Evolutionary conservation across 2,797 vertebrate genomes (phyloP).

Genomic region (Vireo griseus): DNA sequence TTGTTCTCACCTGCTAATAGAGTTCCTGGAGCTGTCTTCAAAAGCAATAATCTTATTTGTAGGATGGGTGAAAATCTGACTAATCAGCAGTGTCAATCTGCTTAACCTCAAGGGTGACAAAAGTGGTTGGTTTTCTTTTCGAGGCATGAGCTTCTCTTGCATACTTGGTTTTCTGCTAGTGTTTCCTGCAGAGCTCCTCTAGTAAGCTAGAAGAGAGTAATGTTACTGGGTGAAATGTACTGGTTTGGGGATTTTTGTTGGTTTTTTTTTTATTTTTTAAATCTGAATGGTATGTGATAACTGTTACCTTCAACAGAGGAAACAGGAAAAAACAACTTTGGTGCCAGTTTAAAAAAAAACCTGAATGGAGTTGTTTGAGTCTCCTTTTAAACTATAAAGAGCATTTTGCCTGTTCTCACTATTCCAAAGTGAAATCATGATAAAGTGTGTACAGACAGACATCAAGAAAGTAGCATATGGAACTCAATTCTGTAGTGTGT

Average conservation of each 20-base stretch:
- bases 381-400: background rate
- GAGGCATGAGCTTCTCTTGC: background rate
- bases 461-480: background rate
- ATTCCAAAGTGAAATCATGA: background rate
- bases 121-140: background rate
- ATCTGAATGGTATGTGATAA: background rate
- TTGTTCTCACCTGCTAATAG: background rate
- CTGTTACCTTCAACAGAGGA: background rate
- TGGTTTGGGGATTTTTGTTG: background rate
- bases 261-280: fast-evolving
- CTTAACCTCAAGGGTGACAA: background rate
- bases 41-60: background rate
- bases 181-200: background rate
- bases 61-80: background rate
- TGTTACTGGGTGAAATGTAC: background rate
- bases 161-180: background rate
- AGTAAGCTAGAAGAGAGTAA: background rate
- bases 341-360: background rate
- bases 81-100: background rate
- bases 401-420: background rate
- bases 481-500: background rate
- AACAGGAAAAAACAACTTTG: fast-evolving
- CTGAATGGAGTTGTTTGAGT: background rate
- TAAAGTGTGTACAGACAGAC: background rate
- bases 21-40: background rate